These are phyloP conservation scores for Urocyon cinereoargenteus DNA, from an alignment of 2,797 vertebrate genomes.

Conservation along the genomic window DNA sequence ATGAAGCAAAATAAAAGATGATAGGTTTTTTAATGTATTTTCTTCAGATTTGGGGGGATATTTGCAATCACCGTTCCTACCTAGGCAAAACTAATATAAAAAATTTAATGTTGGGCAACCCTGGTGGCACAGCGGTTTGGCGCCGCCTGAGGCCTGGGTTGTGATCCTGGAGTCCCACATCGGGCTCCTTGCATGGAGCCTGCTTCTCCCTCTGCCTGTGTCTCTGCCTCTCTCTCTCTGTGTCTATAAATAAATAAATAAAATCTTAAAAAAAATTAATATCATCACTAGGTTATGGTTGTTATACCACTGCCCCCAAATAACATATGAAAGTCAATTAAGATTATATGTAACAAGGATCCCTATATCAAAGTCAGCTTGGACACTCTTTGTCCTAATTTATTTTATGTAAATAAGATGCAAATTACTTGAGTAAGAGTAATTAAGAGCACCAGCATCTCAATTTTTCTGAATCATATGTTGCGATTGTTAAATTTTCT, in stretches of 20 bases:
- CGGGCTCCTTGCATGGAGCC: no score
- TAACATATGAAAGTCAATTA: background rate
- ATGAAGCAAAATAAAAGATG: background rate
- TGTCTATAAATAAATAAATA: no score
- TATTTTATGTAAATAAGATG: background rate
- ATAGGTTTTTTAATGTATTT: background rate
- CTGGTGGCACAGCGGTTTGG: no score
- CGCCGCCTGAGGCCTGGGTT: no score
- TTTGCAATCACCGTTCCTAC: background rate
- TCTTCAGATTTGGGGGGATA: constrained; percentile 24
- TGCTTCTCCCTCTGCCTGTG: no score
- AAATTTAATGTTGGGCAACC: background rate
- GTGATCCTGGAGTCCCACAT: no score
- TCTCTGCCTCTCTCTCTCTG: no score
- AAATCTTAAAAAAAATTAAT: background rate
- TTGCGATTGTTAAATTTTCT: background rate
- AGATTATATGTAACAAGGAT: background rate
- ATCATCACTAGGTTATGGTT: background rate
- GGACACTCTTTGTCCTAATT: background rate
- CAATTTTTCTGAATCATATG: background rate
- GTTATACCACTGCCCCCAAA: background rate
- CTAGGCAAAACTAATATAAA: background rate
- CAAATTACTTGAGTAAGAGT: background rate
- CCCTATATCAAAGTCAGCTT: background rate
- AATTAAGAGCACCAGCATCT: background rate